Conservation (phyloP, 2,888 invertebrate species). For the Himalopsyche tibetana region DNA sequence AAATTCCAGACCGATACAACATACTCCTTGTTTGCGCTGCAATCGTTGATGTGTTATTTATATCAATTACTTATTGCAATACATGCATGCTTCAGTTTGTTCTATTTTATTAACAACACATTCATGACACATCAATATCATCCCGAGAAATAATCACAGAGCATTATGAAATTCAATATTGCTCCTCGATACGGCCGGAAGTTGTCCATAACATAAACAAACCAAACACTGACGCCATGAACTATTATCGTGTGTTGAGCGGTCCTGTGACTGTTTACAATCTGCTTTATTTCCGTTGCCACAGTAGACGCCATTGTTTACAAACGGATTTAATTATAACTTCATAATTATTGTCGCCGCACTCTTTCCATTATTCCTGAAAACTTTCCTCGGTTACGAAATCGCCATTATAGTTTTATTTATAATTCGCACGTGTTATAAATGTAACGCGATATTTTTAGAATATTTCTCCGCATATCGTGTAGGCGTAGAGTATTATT, state of each 20-base stretch:
- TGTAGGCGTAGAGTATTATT: not conserved
- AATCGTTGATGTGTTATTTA: too few relatives aligned
- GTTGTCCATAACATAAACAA: not conserved
- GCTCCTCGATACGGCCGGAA: not conserved
- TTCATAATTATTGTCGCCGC: not conserved
- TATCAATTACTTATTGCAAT: too few relatives aligned
- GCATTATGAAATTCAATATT: not conserved
- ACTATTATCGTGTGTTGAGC: not conserved
- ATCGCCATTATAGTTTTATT: not conserved
- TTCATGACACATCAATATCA: too few relatives aligned
- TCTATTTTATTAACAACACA: too few relatives aligned
- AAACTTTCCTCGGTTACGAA: not conserved
- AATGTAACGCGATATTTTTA: not conserved
- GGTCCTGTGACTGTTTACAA: not conserved
- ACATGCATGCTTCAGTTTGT: too few relatives aligned
- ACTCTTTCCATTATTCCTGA: not conserved
- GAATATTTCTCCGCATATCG: not conserved
- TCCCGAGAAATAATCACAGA: too few relatives aligned
- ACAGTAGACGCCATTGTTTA: not conserved
- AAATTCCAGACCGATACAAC: too few relatives aligned
- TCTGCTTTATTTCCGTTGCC: conserved; percentile 14
- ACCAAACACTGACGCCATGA: not conserved
- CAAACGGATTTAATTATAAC: conserved; percentile 15
- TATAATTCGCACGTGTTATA: not conserved
- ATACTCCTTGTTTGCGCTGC: too few relatives aligned